phyloP scores from a whole-genome alignment of 2,113 vertebrate genomes.

The Dasyornis broadbenti region DNA sequence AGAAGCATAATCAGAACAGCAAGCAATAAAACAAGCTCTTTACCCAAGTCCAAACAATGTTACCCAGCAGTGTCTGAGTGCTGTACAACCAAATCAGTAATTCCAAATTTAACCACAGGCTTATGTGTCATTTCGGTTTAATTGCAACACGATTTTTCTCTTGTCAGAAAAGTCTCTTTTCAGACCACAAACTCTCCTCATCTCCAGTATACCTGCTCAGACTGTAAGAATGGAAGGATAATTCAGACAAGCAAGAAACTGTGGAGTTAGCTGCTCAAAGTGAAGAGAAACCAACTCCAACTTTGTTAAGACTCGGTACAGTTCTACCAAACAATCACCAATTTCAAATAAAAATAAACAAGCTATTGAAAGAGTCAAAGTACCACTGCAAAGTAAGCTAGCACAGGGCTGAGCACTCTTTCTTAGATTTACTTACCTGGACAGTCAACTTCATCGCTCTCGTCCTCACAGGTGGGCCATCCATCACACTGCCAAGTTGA shows the following conservation, averaged over 20 bases:
- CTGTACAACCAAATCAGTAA: not conserved
- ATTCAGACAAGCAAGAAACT: not conserved
- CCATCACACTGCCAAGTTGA: conserved; percentile 93
- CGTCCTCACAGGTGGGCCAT: conserved; percentile 91
- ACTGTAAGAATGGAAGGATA: not conserved
- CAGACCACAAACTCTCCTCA: not conserved
- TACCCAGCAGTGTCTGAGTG: not conserved
- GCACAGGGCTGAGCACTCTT: not conserved
- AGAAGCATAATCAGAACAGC: not conserved
- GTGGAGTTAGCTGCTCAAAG: not conserved
- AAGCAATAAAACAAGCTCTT: not conserved
- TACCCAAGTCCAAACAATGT: not conserved
- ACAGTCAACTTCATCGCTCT: conserved; percentile 94
- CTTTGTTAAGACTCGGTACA: not conserved
- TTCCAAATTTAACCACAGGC: not conserved
- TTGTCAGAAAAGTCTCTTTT: not conserved
- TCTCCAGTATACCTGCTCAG: not conserved
- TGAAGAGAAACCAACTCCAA: not conserved
- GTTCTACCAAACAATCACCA: not conserved
- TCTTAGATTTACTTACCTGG: conserved; percentile 76
- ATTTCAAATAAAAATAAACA: not conserved
- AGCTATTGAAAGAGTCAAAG: not conserved
- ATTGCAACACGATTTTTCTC: not conserved
- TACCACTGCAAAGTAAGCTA: not conserved
- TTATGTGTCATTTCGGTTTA: not conserved